phyloP scores from a whole-genome alignment of 1,140 invertebrate genomes.

The Watersipora subatra region DNA sequence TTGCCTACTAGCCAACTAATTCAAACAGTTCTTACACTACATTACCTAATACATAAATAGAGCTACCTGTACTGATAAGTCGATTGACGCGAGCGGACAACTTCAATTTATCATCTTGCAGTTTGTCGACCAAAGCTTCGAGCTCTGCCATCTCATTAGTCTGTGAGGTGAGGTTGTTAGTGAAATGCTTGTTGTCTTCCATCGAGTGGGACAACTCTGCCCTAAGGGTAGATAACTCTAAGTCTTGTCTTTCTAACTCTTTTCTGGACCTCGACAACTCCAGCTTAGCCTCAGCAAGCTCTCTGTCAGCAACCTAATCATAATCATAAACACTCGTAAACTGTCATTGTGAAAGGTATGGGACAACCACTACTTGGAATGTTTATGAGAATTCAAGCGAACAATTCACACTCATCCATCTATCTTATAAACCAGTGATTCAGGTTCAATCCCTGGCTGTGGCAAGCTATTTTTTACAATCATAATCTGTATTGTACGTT shows the following conservation, averaged over 20 bases:
- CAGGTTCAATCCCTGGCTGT: no score
- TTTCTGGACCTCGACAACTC: conserved; percentile 34
- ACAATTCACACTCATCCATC: no score
- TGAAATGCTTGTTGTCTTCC: background rate
- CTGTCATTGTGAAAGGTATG: no score
- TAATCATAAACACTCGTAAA: no score
- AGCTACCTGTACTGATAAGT: conserved; percentile 34
- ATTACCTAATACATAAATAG: no score
- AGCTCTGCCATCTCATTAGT: conserved; percentile 24
- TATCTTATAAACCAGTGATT: no score
- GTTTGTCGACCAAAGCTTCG: conserved; percentile 28
- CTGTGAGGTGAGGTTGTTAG: conserved; percentile 13
- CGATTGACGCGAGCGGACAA: conserved; percentile 30
- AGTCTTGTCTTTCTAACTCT: conserved; percentile 34
- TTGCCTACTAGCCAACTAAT: no score
- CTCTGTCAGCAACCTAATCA: conserved; percentile 22
- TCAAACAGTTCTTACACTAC: no score
- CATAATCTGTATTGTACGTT: no score
- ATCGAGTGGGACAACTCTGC: conserved; percentile 5
- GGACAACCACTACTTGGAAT: no score
- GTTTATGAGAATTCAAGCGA: no score
- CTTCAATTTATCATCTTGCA: conserved; percentile 35
- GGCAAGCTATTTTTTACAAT: no score
- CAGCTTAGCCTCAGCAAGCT: conserved; percentile 33
- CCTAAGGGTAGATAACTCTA: conserved; percentile 26